Conservation (phyloP, 2,113 vertebrate species). For the Fukomys damarensis region DNA sequence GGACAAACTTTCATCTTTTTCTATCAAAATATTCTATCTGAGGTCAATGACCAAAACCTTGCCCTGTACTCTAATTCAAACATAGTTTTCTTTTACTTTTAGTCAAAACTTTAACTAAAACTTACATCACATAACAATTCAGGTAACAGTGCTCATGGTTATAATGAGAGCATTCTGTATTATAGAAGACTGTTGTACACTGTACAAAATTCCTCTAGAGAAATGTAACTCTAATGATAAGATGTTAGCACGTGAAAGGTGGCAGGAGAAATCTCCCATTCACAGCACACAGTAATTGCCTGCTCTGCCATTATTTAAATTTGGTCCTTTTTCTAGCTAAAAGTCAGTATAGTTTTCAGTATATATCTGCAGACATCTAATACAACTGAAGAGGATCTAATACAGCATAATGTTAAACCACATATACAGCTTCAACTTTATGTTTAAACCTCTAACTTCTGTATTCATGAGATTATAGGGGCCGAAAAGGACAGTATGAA, state of each 20-base stretch:
- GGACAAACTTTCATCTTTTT: not conserved
- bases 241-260: slow-evolving; percentile 39
- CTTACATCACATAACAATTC: slow-evolving; percentile 9
- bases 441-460: not conserved
- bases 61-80: not conserved
- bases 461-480: not conserved
- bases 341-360: not conserved
- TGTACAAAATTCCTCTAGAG: not conserved
- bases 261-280: not conserved
- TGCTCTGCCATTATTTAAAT: slow-evolving; percentile 19
- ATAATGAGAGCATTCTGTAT: not conserved
- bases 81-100: not conserved
- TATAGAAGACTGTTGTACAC: not conserved
- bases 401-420: not conserved
- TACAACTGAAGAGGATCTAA: slow-evolving; percentile 32
- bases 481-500: not conserved
- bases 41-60: not conserved
- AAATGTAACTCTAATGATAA: slow-evolving; percentile 50
- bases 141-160: not conserved
- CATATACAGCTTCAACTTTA: not conserved
- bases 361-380: slow-evolving; percentile 10
- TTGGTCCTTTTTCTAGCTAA: not conserved
- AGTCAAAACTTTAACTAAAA: slow-evolving; percentile 19
- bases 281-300: slow-evolving; percentile 13
- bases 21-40: not conserved